Percentiles rank a stretch among this genome's conserved stretches.
Conservation (phyloP, 2,113 vertebrate genomes). For the Thalassarche chlororhynchos region DNA sequence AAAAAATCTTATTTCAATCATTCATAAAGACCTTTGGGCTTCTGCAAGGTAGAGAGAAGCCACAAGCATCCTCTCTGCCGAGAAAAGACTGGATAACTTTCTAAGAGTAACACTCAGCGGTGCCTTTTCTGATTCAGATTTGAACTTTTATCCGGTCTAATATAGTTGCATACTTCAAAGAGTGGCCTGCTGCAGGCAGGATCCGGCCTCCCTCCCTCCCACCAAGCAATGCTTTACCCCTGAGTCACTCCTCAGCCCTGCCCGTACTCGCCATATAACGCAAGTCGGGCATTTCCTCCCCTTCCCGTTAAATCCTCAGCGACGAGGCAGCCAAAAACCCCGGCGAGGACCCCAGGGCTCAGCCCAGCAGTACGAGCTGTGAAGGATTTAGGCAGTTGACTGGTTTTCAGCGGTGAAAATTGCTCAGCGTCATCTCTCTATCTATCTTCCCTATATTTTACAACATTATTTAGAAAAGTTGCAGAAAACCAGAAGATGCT, state of each 20-base stretch:
- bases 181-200: not conserved
- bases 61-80: not conserved
- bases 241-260: constrained; percentile 5
- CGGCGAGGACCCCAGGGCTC: not conserved
- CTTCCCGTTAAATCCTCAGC: not conserved
- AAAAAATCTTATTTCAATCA: not conserved
- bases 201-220: not conserved
- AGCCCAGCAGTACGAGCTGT: accelerated
- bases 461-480: not conserved
- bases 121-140: not conserved
- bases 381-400: not conserved
- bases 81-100: not conserved
- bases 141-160: not conserved
- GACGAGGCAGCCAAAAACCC: not conserved
- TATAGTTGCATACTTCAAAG: not conserved
- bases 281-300: not conserved
- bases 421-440: accelerated
- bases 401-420: not conserved
- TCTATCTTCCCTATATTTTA: not conserved
- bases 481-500: not conserved
- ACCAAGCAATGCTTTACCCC: not conserved
- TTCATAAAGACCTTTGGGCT: not conserved
- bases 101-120: not conserved
- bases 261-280: not conserved
- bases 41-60: not conserved